A percentile compares a stretch with the other conserved stretches of the same genome.
phyloP scores from a whole-genome alignment of 1,140 invertebrate species.

The Epicauta chinensis region DNA sequence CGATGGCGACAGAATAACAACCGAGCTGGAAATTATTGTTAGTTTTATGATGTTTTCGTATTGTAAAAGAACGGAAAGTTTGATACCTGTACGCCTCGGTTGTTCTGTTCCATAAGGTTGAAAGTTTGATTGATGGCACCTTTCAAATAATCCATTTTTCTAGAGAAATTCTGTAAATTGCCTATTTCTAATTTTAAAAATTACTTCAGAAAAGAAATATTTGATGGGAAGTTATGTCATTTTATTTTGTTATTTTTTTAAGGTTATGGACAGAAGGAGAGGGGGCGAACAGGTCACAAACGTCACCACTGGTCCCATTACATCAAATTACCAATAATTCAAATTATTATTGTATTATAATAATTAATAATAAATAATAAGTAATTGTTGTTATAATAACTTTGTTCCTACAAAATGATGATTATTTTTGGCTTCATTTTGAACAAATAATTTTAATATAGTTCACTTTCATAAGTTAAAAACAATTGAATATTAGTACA shows the following conservation, averaged over 20 bases:
- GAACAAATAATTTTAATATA: too few relatives aligned
- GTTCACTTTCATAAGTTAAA: too few relatives aligned
- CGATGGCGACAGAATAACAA: slow-evolving; percentile 47
- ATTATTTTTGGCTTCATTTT: too few relatives aligned
- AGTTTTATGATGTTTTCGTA: slow-evolving; percentile 8
- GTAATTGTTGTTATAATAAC: too few relatives aligned
- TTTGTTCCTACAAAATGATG: too few relatives aligned
- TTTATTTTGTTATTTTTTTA: not conserved
- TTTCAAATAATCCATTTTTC: slow-evolving; percentile 22
- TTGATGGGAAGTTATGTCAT: too few relatives aligned
- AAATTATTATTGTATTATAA: too few relatives aligned
- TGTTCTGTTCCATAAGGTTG: slow-evolving; percentile 43
- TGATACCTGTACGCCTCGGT: slow-evolving; percentile 42
- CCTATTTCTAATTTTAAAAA: not conserved
- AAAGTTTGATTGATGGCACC: slow-evolving; percentile 37
- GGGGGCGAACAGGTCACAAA: too few relatives aligned
- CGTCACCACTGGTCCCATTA: too few relatives aligned
- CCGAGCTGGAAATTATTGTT: slow-evolving; percentile 40
- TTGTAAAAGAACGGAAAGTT: slow-evolving; percentile 9
- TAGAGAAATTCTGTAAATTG: not conserved
- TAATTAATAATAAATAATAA: too few relatives aligned
- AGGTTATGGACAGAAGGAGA: not conserved
- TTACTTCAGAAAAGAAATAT: not conserved
- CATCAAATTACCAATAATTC: too few relatives aligned
- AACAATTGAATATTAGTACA: too few relatives aligned